phyloP scores from a whole-genome alignment of 2,113 vertebrate species.

The Plecotus auritus region DNA sequence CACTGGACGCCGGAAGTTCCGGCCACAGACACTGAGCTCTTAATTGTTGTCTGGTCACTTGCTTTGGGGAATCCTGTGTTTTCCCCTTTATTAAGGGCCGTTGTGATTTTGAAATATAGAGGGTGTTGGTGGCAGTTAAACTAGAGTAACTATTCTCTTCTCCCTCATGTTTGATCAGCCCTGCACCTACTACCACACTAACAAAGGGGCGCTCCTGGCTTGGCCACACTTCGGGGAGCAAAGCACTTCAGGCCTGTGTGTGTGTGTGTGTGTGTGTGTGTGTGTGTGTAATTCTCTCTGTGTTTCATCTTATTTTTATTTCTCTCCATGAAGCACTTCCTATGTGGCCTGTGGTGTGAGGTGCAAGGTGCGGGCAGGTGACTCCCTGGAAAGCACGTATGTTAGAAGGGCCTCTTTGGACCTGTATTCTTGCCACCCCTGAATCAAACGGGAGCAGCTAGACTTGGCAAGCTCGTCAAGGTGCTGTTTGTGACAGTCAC shows the following conservation, averaged over 20 bases:
- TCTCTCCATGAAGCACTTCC: neutral
- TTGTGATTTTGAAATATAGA: neutral
- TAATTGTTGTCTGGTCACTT: neutral
- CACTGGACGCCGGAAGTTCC: neutral
- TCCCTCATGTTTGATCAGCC: neutral
- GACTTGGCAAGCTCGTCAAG: neutral
- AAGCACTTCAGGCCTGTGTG: neutral
- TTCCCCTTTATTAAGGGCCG: neutral
- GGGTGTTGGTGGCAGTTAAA: neutral
- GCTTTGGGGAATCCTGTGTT: neutral
- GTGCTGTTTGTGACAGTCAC: neutral
- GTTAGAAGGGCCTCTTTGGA: neutral
- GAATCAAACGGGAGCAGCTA: neutral
- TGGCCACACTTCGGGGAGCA: neutral
- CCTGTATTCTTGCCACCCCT: neutral
- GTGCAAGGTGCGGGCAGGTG: neutral
- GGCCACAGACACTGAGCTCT: neutral
- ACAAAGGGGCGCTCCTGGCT: neutral
- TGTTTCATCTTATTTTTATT: neutral
- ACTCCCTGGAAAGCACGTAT: neutral
- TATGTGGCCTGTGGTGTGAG: neutral
- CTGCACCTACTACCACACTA: neutral
- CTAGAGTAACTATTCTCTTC: neutral
- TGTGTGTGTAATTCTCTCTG: neutral
- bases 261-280: neutral